Evolutionary conservation across 2,113 vertebrate species (phyloP).

Genomic region (Cranoglanis bouderius): DNA sequence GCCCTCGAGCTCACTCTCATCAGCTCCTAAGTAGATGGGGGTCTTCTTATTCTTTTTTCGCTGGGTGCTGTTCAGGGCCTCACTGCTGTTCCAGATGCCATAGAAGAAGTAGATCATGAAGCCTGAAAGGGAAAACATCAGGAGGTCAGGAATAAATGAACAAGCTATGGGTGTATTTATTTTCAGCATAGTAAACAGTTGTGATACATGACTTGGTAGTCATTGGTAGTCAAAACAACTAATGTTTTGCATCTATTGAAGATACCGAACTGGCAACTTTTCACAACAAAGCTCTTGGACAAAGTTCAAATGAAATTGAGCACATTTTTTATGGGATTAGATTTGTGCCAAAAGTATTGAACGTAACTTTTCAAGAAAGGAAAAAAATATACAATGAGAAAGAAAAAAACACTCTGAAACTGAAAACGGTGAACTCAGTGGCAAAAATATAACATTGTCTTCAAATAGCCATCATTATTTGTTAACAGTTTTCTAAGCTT

Average conservation of each 20-base stretch:
- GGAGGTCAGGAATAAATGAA: not conserved
- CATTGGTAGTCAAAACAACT: not conserved
- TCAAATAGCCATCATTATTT: too few species aligned
- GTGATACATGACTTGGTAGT: not conserved
- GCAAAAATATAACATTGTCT: too few species aligned
- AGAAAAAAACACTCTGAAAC: too few species aligned
- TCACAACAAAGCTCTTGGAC: too few species aligned
- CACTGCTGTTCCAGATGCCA: constrained; percentile 84
- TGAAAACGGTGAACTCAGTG: too few species aligned
- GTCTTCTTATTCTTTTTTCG: constrained; percentile 67
- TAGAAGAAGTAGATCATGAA: constrained; percentile 90
- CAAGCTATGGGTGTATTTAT: too few species aligned
- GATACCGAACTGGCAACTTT: not conserved
- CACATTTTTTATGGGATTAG: too few species aligned
- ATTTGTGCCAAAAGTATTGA: too few species aligned
- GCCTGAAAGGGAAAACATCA: constrained; percentile 67
- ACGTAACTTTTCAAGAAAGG: too few species aligned
- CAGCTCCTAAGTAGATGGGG: constrained; percentile 66
- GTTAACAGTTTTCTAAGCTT: too few species aligned
- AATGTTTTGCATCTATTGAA: not conserved
- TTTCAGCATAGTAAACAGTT: not conserved
- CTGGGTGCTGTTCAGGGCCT: constrained; percentile 62
- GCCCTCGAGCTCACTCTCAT: constrained; percentile 65
- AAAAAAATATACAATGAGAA: too few species aligned
- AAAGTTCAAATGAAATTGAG: too few species aligned